Evolutionary conservation across 2,888 invertebrate genomes (phyloP), one percentile per base, ranked within the genome.

Genomic region (Toxonevra muliebris): DNA sequence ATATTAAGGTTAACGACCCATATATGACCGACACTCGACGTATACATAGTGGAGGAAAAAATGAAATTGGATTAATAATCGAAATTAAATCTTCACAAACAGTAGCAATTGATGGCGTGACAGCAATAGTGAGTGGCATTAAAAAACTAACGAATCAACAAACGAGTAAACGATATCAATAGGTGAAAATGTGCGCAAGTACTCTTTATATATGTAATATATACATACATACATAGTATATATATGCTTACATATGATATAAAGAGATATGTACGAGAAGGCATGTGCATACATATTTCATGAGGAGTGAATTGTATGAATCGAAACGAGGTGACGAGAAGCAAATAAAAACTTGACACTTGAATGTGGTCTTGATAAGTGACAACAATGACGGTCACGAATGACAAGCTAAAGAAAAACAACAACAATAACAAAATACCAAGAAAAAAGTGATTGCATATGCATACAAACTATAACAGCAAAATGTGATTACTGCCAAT

Each of bases 1-100:
- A 80, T 77, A 77, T 76, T 76, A 78, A 80, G 80, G 81, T 79
- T 76, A 76, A 79, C 77, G 80, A 79, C 80, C 81, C 66, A 80
- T 75, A 77, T 75, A 68, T 74, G 68, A 68, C 72, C 74, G 66
- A 30, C 52, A 61, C 15, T 30, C 30, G 30, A 30, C 2, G 3
- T 4, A 40, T 43, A 30, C 30, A 30, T 30, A 64, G 68, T 60
- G 59, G 60, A 52, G 64, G 60, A 60, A 68, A 64, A 15, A 70
- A 30, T 30, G 30, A 30, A 70, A 70, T 61, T 64, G 65, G 54
- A 70, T 68, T 66, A 68, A 61, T 62, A 68, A 70, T 65, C 48
- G 60, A 63, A 66, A 70, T 65, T 55, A 68, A 70, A 54, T 48
- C 48, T 17, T 63, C 30, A n/a, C 45, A 48, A 20, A 45, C 48